Conservation (phyloP, 2,113 vertebrate genomes). For the Callorhinus ursinus region DNA sequence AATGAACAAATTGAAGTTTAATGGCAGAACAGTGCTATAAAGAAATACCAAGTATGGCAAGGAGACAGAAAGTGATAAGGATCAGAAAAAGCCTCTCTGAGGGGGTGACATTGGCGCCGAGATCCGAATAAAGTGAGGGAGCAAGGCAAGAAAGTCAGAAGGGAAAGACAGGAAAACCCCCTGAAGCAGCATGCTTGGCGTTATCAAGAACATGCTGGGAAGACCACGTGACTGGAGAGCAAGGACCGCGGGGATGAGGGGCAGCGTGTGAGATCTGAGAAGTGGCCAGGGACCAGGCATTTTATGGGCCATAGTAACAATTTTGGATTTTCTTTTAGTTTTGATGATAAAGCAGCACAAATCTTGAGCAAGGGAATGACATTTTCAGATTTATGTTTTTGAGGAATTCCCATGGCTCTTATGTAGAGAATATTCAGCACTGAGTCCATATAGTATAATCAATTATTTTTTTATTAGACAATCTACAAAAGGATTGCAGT, state of each 20-base stretch:
- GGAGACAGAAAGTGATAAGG: neutral
- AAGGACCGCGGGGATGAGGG: rapidly evolving
- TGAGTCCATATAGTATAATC: neutral
- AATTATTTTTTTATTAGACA: neutral
- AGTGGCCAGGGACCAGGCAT: neutral
- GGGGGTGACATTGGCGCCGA: neutral
- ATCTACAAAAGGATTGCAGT: neutral
- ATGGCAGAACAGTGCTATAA: neutral
- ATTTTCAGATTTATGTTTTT: neutral
- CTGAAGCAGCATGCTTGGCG: neutral
- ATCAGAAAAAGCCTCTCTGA: neutral
- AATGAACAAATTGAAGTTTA: neutral
- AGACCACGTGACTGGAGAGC: neutral
- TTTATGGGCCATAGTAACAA: neutral
- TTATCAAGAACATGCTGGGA: neutral
- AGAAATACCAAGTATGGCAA: neutral
- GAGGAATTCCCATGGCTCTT: neutral
- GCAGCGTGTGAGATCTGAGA: neutral
- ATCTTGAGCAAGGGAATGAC: neutral
- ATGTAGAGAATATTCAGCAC: neutral
- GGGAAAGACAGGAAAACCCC: neutral
- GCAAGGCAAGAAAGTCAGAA: neutral
- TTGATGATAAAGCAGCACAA: neutral
- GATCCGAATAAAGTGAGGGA: neutral
- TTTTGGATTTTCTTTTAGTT: neutral